Conservation (phyloP, 1,140 invertebrate species). For the Charaxes varanes region DNA sequence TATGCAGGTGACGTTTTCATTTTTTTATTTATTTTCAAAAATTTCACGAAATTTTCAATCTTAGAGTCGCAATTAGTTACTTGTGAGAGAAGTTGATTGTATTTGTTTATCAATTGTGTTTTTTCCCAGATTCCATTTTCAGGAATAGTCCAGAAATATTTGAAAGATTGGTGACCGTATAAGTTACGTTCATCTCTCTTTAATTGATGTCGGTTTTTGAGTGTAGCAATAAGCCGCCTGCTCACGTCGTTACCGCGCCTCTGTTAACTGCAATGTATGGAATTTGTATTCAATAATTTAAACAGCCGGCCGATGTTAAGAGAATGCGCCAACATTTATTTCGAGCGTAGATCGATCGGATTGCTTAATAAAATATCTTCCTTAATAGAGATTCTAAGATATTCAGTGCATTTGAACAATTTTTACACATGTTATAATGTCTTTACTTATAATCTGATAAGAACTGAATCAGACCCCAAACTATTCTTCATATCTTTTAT, state of each 20-base stretch:
- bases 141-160: not conserved
- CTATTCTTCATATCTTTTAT: no score
- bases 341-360: slow-evolving; percentile 25
- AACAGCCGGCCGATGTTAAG: slow-evolving; percentile 37
- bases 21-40: no score
- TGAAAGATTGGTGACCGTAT: not conserved
- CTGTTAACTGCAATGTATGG: slow-evolving; percentile 52
- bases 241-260: slow-evolving; percentile 44
- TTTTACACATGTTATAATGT: no score
- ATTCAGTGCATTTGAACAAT: slow-evolving; percentile 9
- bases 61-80: no score
- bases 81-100: no score
- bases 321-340: slow-evolving; percentile 30
- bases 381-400: slow-evolving; percentile 10
- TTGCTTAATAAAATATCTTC: slow-evolving; percentile 17
- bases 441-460: no score
- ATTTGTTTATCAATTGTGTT: no score
- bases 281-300: slow-evolving; percentile 68
- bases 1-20: no score
- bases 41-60: no score
- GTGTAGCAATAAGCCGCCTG: slow-evolving; percentile 48
- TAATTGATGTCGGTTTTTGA: slow-evolving; percentile 67
- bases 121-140: no score
- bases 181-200: slow-evolving; percentile 40
- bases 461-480: no score